These are phyloP conservation scores for Chionis minor DNA, from an alignment of 2,113 vertebrate species.

Conservation along the genomic window DNA sequence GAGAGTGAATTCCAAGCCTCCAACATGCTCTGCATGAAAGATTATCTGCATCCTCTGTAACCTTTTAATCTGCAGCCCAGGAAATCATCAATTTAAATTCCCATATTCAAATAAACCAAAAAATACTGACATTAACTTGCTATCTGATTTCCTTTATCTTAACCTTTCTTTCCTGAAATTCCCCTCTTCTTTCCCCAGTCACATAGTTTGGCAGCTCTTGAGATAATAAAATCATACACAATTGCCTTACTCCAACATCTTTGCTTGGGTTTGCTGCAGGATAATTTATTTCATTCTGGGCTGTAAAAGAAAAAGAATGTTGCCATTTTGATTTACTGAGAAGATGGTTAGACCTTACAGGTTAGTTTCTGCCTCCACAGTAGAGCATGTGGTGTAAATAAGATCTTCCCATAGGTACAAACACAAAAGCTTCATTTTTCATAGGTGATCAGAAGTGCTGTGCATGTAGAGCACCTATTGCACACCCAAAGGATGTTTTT, in stretches of 20 bases:
- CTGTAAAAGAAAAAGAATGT: neutral
- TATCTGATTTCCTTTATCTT: neutral
- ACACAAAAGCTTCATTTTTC: neutral
- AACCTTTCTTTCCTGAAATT: neutral
- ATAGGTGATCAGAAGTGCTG: neutral
- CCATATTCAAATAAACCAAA: neutral
- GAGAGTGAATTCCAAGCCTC: neutral
- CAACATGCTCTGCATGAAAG: neutral
- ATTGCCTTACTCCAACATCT: neutral
- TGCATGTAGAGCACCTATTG: neutral
- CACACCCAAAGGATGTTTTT: neutral
- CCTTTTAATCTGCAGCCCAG: neutral
- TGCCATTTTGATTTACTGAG: neutral
- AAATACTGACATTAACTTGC: neutral
- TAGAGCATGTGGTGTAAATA: fast-evolving
- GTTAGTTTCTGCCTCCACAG: neutral
- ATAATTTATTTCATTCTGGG: neutral
- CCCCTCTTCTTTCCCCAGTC: neutral
- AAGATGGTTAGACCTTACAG: neutral
- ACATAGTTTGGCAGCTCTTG: neutral
- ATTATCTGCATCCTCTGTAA: neutral
- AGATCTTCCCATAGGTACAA: neutral
- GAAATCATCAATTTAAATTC: neutral
- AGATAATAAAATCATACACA: neutral
- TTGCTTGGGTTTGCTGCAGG: neutral